A percentile compares a stretch with the other conserved stretches of the same genome.
Conservation (phyloP, 2,888 invertebrate species). For the Pterostichus niger region DNA sequence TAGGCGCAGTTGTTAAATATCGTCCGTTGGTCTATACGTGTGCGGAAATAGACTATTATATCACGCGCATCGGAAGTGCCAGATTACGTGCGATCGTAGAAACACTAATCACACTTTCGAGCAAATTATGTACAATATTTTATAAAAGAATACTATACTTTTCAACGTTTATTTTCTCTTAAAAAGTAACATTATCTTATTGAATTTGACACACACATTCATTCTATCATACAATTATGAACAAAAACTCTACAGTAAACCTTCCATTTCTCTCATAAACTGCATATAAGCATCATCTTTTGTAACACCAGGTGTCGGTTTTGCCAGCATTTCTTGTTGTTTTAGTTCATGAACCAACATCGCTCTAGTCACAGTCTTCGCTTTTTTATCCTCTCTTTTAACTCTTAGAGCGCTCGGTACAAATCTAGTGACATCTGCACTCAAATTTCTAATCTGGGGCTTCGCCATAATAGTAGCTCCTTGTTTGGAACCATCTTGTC, state of each 20-base stretch:
- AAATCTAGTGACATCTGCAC: conserved; percentile 96
- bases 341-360: conserved; percentile 79
- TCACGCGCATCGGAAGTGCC: too few relatives aligned
- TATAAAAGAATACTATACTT: not conserved
- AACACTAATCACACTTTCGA: too few relatives aligned
- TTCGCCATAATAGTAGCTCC: conserved; percentile 95
- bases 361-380: conserved; percentile 79
- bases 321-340: conserved; percentile 77
- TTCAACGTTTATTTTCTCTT: not conserved
- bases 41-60: too few relatives aligned
- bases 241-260: conserved; percentile 83
- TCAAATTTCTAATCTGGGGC: conserved; percentile 96
- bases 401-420: conserved; percentile 95
- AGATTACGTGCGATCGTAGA: too few relatives aligned
- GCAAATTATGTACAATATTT: too few relatives aligned
- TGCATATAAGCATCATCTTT: conserved; percentile 99
- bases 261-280: conserved; percentile 99
- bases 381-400: conserved; percentile 90
- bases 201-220: conserved; percentile 3
- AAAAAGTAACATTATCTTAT: not conserved
- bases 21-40: too few relatives aligned
- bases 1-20: too few relatives aligned
- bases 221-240: conserved; percentile 6
- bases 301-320: conserved; percentile 77
- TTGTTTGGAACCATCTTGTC: conserved; percentile 82